Evolutionary conservation across 2,888 invertebrate genomes (phyloP).

Genomic region (Exocentrus adspersus): DNA sequence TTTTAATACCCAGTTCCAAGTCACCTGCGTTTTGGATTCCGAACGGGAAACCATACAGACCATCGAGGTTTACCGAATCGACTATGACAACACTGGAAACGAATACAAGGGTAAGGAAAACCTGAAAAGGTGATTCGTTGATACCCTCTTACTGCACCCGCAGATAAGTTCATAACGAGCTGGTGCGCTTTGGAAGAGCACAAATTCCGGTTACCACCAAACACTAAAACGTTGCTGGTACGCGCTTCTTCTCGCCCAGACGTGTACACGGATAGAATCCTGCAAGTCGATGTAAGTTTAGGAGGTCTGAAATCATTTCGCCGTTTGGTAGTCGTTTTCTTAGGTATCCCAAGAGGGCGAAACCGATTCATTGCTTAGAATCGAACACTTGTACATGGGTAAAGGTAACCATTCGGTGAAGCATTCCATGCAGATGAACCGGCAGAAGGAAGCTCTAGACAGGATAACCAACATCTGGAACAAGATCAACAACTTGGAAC

Average conservation of each 20-base stretch:
- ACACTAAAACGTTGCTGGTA: not conserved
- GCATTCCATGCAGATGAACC: not conserved
- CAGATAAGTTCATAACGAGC: not conserved
- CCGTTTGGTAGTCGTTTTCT: too few species aligned
- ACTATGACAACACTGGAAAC: not conserved
- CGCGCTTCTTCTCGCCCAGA: not conserved
- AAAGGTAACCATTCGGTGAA: not conserved
- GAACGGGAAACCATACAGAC: not conserved
- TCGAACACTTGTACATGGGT: not conserved
- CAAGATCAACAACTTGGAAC: not conserved
- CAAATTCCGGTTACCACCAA: not conserved
- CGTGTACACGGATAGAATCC: not conserved
- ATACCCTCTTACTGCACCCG: not conserved
- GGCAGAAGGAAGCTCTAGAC: not conserved
- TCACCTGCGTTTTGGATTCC: not conserved
- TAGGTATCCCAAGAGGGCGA: too few species aligned
- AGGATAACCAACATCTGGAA: constrained; percentile 1
- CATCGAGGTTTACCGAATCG: not conserved
- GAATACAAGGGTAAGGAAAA: too few species aligned
- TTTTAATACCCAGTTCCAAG: not conserved
- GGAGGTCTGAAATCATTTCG: not conserved
- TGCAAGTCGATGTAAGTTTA: not conserved
- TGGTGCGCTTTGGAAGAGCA: not conserved
- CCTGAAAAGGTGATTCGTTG: too few species aligned
- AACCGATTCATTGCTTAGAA: too few species aligned